Conservation (phyloP, 2,113 vertebrate genomes). For the Fregetta grallaria region DNA sequence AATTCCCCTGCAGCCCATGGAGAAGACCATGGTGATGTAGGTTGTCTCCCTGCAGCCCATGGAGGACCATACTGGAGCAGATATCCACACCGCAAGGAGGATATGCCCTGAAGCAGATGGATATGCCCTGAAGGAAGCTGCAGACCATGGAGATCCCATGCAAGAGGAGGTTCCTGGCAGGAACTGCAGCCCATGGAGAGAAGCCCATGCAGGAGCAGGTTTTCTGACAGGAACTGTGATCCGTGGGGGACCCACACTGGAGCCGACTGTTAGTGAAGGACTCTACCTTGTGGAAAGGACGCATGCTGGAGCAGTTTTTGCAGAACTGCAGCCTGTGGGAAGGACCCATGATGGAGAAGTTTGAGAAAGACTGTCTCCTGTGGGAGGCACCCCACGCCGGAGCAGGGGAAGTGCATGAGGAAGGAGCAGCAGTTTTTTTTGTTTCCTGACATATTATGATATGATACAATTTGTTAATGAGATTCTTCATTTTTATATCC, state of each 20-base stretch:
- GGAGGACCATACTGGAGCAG: background rate
- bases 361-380: background rate
- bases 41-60: background rate
- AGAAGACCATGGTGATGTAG: background rate
- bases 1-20: background rate
- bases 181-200: background rate
- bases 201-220: rapidly evolving
- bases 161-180: background rate
- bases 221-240: background rate
- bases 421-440: background rate
- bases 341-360: background rate
- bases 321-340: background rate
- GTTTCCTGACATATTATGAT: background rate
- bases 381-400: rapidly evolving
- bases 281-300: background rate
- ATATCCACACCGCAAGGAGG: rapidly evolving
- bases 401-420: background rate
- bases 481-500: background rate
- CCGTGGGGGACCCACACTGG: rapidly evolving
- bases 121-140: background rate
- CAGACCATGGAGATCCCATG: rapidly evolving
- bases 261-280: background rate
- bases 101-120: background rate
- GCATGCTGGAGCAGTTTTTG: background rate
- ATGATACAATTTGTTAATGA: background rate